Conservation (phyloP, 2,113 vertebrate genomes). For the Lipotes vexillifer region DNA sequence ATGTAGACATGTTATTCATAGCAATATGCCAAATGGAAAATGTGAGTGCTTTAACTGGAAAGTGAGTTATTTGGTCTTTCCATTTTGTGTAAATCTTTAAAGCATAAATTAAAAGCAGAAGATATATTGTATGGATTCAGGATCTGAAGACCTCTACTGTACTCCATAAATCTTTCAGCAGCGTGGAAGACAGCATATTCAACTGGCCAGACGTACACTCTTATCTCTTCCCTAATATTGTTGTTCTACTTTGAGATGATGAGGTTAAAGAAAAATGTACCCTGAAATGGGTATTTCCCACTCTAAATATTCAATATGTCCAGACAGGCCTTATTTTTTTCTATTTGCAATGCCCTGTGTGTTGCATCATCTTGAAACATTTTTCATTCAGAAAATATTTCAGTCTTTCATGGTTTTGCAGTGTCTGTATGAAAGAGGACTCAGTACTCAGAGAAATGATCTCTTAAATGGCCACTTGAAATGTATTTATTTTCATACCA, state of each 20-base stretch:
- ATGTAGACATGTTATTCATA: slow-evolving; percentile 37
- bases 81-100: slow-evolving; percentile 73
- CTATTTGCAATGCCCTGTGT: slow-evolving; percentile 48
- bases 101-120: slow-evolving; percentile 78
- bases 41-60: slow-evolving; percentile 69
- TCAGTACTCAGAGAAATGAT: slow-evolving; percentile 7
- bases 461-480: slow-evolving; percentile 28
- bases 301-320: slow-evolving; percentile 64
- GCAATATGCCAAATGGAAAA: slow-evolving; percentile 66
- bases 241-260: slow-evolving; percentile 65
- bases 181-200: slow-evolving; percentile 40
- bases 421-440: background rate
- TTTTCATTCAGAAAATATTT: slow-evolving; percentile 71
- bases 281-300: slow-evolving; percentile 62
- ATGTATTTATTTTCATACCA: slow-evolving; percentile 48
- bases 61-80: slow-evolving; percentile 69
- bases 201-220: slow-evolving; percentile 32
- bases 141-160: slow-evolving; percentile 57
- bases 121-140: slow-evolving; percentile 47
- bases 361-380: slow-evolving; percentile 64
- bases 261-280: slow-evolving; percentile 69
- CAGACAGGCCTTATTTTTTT: slow-evolving; percentile 70
- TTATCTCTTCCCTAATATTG: slow-evolving; percentile 47
- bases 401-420: slow-evolving; percentile 37
- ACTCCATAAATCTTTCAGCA: slow-evolving; percentile 50